Conservation (phyloP, 2,113 vertebrate genomes). For the Hypanus sabinus region DNA sequence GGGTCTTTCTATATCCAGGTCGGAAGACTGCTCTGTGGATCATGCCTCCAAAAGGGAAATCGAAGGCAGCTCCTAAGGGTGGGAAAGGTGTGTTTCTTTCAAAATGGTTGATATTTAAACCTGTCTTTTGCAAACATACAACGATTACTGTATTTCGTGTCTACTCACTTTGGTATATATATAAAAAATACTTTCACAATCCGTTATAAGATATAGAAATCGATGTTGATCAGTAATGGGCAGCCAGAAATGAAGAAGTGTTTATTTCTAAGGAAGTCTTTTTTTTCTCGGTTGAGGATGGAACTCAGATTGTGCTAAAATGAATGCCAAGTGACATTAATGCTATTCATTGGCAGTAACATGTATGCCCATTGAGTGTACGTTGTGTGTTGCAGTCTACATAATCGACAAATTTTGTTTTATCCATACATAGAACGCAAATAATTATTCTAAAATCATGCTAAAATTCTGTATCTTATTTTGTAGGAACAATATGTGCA, state of each 20-base stretch:
- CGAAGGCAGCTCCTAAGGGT: not conserved
- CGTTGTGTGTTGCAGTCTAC: not conserved
- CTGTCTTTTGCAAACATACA: not conserved
- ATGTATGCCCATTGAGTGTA: not conserved
- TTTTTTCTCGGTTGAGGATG: not conserved
- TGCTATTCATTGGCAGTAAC: not conserved
- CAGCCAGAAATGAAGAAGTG: not conserved
- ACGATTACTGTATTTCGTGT: too few relatives aligned
- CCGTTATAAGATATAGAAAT: not conserved
- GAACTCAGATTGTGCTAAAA: not conserved
- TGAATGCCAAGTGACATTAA: not conserved
- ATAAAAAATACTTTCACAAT: not conserved
- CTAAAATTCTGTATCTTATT: not conserved
- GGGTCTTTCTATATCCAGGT: not conserved
- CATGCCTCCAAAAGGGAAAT: slow-evolving; percentile 25
- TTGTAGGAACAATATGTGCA: not conserved
- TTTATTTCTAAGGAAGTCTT: not conserved
- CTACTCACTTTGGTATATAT: too few relatives aligned
- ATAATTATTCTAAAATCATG: not conserved
- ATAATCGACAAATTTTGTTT: not conserved
- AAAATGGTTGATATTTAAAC: not conserved
- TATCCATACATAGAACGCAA: not conserved
- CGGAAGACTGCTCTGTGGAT: not conserved
- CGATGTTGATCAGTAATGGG: not conserved
- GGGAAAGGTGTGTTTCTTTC: slow-evolving; percentile 18